phyloP scores from a whole-genome alignment of 2,797 vertebrate species.

The Myotis findleyi region DNA sequence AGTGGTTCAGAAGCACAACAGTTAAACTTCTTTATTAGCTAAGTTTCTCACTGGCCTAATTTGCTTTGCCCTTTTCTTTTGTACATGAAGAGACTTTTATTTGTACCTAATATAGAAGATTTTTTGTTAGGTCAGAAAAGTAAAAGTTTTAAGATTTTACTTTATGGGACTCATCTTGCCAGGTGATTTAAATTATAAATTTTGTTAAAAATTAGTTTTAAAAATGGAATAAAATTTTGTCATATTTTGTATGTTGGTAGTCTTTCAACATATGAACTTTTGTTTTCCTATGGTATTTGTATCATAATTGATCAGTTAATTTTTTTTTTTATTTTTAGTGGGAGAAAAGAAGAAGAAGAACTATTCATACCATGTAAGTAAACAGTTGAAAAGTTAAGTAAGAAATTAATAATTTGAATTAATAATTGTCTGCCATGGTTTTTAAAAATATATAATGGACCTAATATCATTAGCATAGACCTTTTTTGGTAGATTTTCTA shows the following conservation, averaged over 20 bases:
- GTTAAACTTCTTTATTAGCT: conserved; percentile 31
- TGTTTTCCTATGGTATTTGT: conserved; percentile 62
- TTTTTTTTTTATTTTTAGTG: conserved; percentile 89
- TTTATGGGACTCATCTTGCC: conserved; percentile 40
- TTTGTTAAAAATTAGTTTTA: conserved; percentile 46
- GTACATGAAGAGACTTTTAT: neutral
- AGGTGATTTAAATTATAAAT: conserved; percentile 34
- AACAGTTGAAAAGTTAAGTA: conserved; percentile 73
- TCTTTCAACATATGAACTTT: conserved; percentile 4
- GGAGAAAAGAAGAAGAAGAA: conserved; percentile 99
- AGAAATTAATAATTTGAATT: conserved; percentile 57
- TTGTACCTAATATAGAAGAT: conserved; percentile 16
- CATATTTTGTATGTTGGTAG: conserved; percentile 57
- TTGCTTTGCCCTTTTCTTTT: conserved; percentile 53
- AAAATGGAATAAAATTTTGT: conserved; percentile 48
- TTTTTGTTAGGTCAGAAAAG: conserved; percentile 40
- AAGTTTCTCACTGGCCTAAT: conserved; percentile 6
- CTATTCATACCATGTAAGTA: conserved; percentile 97
- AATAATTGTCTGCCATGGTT: conserved; percentile 22
- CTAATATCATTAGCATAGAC: neutral
- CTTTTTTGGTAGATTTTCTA: conserved; percentile 41
- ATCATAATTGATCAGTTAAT: conserved; percentile 73
- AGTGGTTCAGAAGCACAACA: neutral
- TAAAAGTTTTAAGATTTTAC: conserved; percentile 55
- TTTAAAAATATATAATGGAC: neutral